Evolutionary conservation across 2,888 invertebrate genomes (phyloP).

Genomic region (Pemphredon lugubris): DNA sequence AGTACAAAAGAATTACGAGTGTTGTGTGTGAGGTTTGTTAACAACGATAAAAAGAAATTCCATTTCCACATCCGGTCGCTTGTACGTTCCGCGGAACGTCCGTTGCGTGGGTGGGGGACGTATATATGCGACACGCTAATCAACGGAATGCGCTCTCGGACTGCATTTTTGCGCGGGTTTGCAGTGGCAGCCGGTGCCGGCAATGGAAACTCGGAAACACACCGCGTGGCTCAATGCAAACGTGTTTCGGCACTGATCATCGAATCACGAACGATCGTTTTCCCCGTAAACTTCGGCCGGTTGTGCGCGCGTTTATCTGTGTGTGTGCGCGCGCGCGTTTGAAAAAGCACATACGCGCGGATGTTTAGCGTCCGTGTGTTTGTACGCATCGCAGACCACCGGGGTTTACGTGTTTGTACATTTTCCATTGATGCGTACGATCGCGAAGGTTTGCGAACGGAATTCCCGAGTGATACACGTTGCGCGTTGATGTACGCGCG

Average conservation of each 20-base stretch:
- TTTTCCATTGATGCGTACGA: not conserved
- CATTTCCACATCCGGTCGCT: not conserved
- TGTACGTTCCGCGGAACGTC: constrained; percentile 13
- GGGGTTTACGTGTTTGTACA: not conserved
- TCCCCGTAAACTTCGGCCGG: not conserved
- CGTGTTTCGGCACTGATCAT: constrained; percentile 18
- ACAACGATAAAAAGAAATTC: constrained; percentile 4
- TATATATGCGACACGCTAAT: constrained; percentile 51
- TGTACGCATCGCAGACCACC: not conserved
- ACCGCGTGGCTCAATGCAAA: not conserved
- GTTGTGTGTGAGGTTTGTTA: constrained; percentile 17
- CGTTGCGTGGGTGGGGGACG: constrained; percentile 21
- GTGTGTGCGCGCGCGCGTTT: not conserved
- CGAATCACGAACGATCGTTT: constrained; percentile 28
- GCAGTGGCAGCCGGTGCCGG: constrained; percentile 19
- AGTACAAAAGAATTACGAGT: constrained; percentile 18
- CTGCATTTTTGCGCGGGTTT: constrained; percentile 30
- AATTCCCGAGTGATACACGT: constrained; percentile 7
- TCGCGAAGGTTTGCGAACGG: not conserved
- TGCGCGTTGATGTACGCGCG: too few relatives aligned
- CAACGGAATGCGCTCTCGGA: constrained; percentile 49
- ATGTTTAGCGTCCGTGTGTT: constrained; percentile 3
- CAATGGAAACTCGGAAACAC: not conserved
- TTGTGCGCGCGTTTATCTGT: not conserved
- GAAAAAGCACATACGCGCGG: not conserved